A percentile compares a stretch with the other conserved stretches of the same genome.
These are phyloP conservation scores for Lepetodrilus schrolli DNA, from an alignment of 2,888 invertebrate species.

Conservation along the genomic window DNA sequence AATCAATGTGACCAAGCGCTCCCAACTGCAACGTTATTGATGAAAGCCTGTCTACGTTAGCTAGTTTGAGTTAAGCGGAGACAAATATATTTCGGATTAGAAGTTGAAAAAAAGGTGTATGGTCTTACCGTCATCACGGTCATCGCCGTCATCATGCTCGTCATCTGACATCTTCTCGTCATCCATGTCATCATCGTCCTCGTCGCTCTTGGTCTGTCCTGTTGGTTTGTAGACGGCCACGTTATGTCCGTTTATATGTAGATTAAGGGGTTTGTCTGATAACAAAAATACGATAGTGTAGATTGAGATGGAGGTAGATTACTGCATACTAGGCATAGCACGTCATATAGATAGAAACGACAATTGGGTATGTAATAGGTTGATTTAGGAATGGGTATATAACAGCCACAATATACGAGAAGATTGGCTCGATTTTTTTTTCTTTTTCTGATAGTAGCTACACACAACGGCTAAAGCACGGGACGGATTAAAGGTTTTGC, in stretches of 20 bases:
- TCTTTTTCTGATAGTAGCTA: too few relatives aligned
- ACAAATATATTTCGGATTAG: background rate
- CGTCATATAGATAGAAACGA: too few relatives aligned
- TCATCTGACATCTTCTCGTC: constrained; percentile 65
- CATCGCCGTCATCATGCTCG: constrained; percentile 71
- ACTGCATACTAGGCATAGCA: too few relatives aligned
- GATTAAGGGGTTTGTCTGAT: constrained; percentile 65
- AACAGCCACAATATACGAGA: too few relatives aligned
- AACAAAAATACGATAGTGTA: constrained; percentile 3
- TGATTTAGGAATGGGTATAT: too few relatives aligned
- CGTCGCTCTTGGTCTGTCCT: constrained; percentile 40
- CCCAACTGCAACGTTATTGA: too few relatives aligned
- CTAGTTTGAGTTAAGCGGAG: background rate
- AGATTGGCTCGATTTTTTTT: too few relatives aligned
- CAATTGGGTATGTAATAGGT: too few relatives aligned
- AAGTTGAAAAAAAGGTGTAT: background rate
- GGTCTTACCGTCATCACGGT: background rate
- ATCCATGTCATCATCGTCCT: constrained; percentile 54
- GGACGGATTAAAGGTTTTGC: too few relatives aligned
- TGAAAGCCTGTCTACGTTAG: background rate
- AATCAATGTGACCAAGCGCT: too few relatives aligned
- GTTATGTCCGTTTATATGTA: constrained; percentile 65
- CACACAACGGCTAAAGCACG: too few relatives aligned
- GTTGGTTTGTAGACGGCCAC: constrained; percentile 50
- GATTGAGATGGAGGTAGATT: too few relatives aligned